These are phyloP conservation scores for Bucorvus abyssinicus DNA, from an alignment of 2,797 vertebrate genomes.

Conservation along the genomic window DNA sequence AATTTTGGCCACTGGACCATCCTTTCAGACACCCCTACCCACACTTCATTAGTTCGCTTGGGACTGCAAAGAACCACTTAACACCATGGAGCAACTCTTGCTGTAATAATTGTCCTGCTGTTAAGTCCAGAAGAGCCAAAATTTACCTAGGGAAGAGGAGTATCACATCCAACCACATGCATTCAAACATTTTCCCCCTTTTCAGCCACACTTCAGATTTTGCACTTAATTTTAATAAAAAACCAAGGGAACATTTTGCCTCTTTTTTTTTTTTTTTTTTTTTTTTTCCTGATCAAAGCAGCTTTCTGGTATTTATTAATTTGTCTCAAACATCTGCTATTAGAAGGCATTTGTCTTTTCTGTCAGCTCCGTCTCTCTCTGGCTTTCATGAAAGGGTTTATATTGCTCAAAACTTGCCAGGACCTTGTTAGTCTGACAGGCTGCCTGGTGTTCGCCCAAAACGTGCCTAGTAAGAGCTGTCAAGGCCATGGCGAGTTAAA, in stretches of 20 bases:
- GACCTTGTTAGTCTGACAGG: neutral
- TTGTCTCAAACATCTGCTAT: neutral
- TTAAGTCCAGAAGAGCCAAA: neutral
- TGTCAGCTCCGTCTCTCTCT: neutral
- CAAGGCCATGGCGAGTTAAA: neutral
- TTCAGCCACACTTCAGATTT: neutral
- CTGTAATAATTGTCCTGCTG: neutral
- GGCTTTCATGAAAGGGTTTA: neutral
- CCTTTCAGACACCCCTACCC: fast-evolving
- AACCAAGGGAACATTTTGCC: neutral
- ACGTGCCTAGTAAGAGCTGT: neutral
- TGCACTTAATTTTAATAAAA: neutral
- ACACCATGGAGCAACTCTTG: neutral
- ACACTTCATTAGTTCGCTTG: neutral
- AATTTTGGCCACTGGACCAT: neutral
- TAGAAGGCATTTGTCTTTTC: neutral
- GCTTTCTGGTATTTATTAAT: neutral
- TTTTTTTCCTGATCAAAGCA: neutral
- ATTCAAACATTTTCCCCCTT: neutral
- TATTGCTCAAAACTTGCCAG: neutral
- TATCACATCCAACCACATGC: neutral
- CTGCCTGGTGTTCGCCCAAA: neutral
- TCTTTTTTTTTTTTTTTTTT: neutral
- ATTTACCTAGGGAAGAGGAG: neutral
- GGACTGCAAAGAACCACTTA: neutral